Conservation (phyloP, 1,140 invertebrate genomes). For the Pentalonia nigronervosa region DNA sequence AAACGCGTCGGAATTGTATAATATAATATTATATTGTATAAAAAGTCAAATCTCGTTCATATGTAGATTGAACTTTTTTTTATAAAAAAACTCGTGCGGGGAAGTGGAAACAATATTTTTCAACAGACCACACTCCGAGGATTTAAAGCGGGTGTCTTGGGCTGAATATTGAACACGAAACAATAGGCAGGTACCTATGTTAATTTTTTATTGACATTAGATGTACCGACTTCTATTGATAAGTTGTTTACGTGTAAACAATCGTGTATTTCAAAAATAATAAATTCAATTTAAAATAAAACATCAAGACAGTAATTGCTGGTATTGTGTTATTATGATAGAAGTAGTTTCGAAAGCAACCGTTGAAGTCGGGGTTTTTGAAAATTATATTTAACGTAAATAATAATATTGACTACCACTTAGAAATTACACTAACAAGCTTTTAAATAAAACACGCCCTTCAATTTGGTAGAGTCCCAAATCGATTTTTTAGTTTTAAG, state of each 20-base stretch:
- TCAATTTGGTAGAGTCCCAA: background rate
- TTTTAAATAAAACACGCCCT: background rate
- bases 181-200: background rate
- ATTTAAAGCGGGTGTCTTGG: background rate
- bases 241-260: background rate
- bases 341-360: background rate
- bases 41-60: background rate
- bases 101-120: background rate
- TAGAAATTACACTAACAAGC: background rate
- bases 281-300: background rate
- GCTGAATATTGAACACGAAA: background rate
- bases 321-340: background rate
- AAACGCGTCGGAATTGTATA: background rate
- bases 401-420: background rate
- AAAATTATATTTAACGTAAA: background rate
- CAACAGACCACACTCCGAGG: background rate
- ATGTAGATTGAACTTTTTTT: background rate
- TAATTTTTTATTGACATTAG: background rate
- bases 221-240: background rate
- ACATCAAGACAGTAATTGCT: background rate
- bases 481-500: background rate
- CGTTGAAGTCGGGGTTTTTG: rapidly evolving
- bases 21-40: background rate
- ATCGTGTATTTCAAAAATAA: background rate
- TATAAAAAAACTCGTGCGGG: background rate